Evolutionary conservation across 2,797 vertebrate species (phyloP), one percentile per base, ranked within the genome.

Genomic region (Rhyacichthys aspro): DNA sequence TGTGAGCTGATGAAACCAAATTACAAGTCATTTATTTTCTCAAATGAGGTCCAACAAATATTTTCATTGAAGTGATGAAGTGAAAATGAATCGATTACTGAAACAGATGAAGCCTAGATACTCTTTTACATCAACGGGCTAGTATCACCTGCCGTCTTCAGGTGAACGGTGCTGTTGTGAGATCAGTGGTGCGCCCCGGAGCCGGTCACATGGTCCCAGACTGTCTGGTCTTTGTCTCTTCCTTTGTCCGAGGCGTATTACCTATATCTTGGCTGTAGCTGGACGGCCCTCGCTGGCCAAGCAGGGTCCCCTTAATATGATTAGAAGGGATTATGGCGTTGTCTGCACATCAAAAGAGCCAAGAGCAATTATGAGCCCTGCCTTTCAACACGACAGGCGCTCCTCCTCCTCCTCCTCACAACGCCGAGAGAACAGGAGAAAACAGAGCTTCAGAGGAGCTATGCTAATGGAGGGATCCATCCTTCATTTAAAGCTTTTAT

Each of bases 311-410:
- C 74, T 90, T 91, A 90, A 92, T 92, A 86, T 90, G 87, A 92
- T 92, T 90, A 90, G 70, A 67, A 58, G 56, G 77, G 87, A 90
- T 92, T 91, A 90, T 61, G 73, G 72, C 61, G 68, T 88, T 76
- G 81, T 90, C 82, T 89, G 85, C 81, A 90, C 86, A 92, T 93
- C 88, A 91, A 91, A 92, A 84, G 83, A 91, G 85, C 86, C 87
- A 85, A 84, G 76, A 85, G 75, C 88, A 92, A 90, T 92, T 92
- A 91, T 86, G 87, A 87, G 84, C 85, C 77, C 77, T 76, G 88
- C 86, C 81, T 90, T 91, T 91, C 84, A 84, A 76, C 79, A 54
- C 52, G 50, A 65, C 75, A 70, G 57, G 70, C 63, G 37, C 71
- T 72, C 63, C 74, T 58, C 70, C 36, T 52, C 66, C 43, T 50